Evolutionary conservation across 2,888 invertebrate species (phyloP), one percentile per base, ranked within the genome.

Genomic region (Caprella mutica): DNA sequence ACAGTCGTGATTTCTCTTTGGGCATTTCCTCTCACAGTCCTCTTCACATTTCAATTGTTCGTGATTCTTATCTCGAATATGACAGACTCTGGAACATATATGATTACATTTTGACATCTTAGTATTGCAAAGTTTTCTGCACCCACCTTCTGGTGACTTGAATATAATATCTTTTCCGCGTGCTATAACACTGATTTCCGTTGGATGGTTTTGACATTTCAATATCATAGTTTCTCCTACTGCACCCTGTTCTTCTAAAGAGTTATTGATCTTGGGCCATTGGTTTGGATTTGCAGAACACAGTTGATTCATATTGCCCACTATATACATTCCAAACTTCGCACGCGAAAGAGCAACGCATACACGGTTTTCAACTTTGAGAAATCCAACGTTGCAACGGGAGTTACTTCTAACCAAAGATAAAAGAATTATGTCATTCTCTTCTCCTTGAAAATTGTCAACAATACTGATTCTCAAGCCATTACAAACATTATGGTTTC

Each of bases 391-490:
- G 58, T 77, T 79, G 50, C 77, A 76, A 14, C 79, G 76, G 44
- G 72, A 70, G 72, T 86, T 86, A 69, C 82, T 86, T 69, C 88
- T 77, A 0, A 88, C 88, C 12, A 89, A 72, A 0, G 87, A 86
- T 59, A 89, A 72, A 65, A 89, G 76, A 52, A 88, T 81, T 68
- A 88, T 85, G 69, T 81, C 80, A 69, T 79, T 82, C 75, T 86
- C 87, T 69, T 86, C 82, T 0, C 88, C 87, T 75, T 88, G 88
- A 68, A 80, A 88, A 69, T 84, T 86, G 70, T 88, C 87, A 1
- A 87, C 81, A 1, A 59, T 43, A n/a, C 55, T 21, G 23, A 55
- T 43, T 12, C 44, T 50, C 26, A 59, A 51, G 8, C 50, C 48
- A 14, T 23, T 24, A 27, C 60, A 60, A 14, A n/a, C n/a, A n/a